Evolutionary conservation across 37 sponge, comb jelly and placozoan genomes (phyloP).

Genomic region (Oopsacas minuta): DNA sequence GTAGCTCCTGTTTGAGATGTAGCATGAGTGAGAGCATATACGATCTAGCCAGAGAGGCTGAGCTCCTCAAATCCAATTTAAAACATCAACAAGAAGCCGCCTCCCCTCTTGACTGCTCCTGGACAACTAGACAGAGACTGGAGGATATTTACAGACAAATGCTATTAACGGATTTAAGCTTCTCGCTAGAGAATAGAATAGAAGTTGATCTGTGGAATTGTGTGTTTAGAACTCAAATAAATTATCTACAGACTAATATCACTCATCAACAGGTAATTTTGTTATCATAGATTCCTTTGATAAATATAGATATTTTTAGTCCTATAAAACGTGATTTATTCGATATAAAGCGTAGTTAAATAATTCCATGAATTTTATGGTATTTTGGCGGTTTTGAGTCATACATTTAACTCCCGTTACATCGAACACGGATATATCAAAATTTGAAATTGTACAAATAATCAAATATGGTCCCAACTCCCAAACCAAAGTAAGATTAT

Average conservation of each 20-base stretch:
- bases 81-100: not conserved
- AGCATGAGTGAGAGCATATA: slow-evolving; percentile 13
- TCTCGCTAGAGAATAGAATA: not conserved
- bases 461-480: too few relatives aligned
- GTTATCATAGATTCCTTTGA: too few relatives aligned
- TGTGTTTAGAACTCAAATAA: slow-evolving; percentile 2
- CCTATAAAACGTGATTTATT: too few relatives aligned
- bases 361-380: too few relatives aligned
- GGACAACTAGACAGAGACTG: not conserved
- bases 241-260: not conserved
- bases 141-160: not conserved
- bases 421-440: too few relatives aligned
- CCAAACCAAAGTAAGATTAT: too few relatives aligned
- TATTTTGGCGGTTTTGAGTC: too few relatives aligned
- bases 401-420: too few relatives aligned
- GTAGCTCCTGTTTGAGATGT: not conserved
- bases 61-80: slow-evolving; percentile 10
- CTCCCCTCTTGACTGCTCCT: not conserved
- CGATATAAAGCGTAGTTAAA: too few relatives aligned
- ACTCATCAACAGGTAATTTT: not conserved
- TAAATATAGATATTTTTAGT: too few relatives aligned
- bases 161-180: not conserved
- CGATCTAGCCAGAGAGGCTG: slow-evolving; percentile 15
- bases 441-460: too few relatives aligned
- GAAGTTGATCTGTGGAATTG: not conserved